These are phyloP conservation scores for Lindbergichthys nudifrons DNA, from an alignment of 2,797 vertebrate species.

Conservation along the genomic window DNA sequence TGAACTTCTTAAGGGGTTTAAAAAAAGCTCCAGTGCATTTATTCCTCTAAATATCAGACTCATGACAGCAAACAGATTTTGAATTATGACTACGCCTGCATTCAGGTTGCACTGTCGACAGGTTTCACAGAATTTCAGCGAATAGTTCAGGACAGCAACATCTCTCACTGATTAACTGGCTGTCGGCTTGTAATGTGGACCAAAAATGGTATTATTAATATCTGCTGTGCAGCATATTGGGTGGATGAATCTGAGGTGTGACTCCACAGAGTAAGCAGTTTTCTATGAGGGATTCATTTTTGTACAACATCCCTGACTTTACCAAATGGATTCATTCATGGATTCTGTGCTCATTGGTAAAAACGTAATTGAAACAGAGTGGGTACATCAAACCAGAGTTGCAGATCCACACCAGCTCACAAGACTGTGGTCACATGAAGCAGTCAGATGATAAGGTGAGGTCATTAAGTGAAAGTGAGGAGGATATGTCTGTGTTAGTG, in stretches of 20 bases:
- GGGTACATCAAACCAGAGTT: too few relatives aligned
- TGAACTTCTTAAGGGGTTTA: not conserved
- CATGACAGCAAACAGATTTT: slow-evolving; percentile 36
- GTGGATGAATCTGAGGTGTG: slow-evolving; percentile 30
- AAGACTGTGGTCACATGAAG: slow-evolving; percentile 31
- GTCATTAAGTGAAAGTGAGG: slow-evolving; percentile 35
- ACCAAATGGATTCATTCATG: slow-evolving; percentile 10
- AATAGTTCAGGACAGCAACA: slow-evolving; percentile 47
- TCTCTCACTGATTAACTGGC: slow-evolving; percentile 60
- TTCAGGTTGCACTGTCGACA: slow-evolving; percentile 55
- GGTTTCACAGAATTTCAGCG: slow-evolving; percentile 56
- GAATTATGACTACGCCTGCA: slow-evolving; percentile 44
- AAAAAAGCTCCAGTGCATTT: not conserved
- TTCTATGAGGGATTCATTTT: slow-evolving; percentile 7
- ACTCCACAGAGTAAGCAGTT: slow-evolving; percentile 41
- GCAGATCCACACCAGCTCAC: slow-evolving; percentile 18
- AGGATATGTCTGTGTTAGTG: slow-evolving; percentile 32
- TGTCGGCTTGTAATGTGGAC: slow-evolving; percentile 59
- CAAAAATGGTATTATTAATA: slow-evolving; percentile 51
- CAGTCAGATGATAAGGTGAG: slow-evolving; percentile 28
- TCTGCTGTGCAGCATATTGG: slow-evolving; percentile 25
- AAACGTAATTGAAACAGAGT: too few relatives aligned
- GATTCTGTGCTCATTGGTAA: not conserved
- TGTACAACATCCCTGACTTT: slow-evolving; percentile 25
- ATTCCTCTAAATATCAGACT: slow-evolving; percentile 8